phyloP scores from a whole-genome alignment of 1,140 invertebrate species.

The Lepidurus packardi region DNA sequence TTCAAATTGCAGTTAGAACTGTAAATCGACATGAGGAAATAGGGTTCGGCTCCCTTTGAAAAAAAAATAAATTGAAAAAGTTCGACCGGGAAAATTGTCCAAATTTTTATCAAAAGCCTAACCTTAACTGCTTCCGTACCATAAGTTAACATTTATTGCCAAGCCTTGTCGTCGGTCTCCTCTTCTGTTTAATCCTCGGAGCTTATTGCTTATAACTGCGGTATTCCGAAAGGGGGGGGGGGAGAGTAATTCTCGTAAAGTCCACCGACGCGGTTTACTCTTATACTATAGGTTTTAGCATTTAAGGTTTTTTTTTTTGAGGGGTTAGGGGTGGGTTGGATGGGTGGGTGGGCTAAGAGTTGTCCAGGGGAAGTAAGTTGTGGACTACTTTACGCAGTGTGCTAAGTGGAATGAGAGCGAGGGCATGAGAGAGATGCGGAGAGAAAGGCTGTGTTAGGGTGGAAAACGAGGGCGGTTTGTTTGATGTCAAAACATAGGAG shows the following conservation, averaged over 20 bases:
- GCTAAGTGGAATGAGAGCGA: slow-evolving; percentile 5
- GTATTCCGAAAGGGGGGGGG: not conserved
- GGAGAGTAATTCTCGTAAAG: not conserved
- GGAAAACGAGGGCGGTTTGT: slow-evolving; percentile 15
- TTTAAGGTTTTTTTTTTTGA: not conserved
- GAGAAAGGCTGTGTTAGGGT: slow-evolving; percentile 6
- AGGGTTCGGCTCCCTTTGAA: no score
- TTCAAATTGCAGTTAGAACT: no score
- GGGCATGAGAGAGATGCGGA: not conserved
- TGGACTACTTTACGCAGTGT: not conserved
- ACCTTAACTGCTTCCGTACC: not conserved
- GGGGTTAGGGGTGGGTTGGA: not conserved
- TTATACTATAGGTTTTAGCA: not conserved
- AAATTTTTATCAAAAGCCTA: not conserved
- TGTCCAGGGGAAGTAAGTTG: not conserved
- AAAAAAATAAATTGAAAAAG: no score
- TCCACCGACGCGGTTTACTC: not conserved
- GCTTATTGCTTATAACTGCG: not conserved
- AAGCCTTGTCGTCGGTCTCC: not conserved
- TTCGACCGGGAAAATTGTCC: not conserved
- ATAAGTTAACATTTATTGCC: slow-evolving; percentile 14
- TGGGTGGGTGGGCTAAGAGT: not conserved
- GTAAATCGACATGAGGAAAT: no score
- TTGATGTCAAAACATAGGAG: slow-evolving; percentile 18
- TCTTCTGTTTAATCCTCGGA: not conserved